Evolutionary conservation across 2,797 vertebrate genomes (phyloP).

Genomic region (Sebastes iracundus): DNA sequence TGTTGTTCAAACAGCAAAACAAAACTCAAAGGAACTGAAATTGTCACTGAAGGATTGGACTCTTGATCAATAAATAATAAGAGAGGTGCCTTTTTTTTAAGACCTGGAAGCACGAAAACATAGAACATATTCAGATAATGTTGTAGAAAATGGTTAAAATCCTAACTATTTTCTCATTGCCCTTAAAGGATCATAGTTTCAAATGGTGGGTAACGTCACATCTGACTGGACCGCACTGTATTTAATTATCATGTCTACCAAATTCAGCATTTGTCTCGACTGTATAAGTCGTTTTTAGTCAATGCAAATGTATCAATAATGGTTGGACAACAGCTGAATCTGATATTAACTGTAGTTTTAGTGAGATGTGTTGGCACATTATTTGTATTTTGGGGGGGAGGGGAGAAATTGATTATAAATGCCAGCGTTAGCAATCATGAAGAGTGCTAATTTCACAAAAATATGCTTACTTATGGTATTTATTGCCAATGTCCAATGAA

Average conservation of each 20-base stretch:
- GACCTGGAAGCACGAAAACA: slow-evolving; percentile 40
- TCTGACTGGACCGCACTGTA: neutral
- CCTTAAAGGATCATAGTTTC: neutral
- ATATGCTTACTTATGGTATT: neutral
- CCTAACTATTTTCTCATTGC: neutral
- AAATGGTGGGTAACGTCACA: neutral
- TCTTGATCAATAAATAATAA: slow-evolving; percentile 54
- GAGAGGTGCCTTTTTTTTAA: slow-evolving; percentile 14
- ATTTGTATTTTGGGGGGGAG: neutral
- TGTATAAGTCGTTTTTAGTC: neutral
- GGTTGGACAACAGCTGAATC: neutral
- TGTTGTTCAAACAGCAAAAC: neutral
- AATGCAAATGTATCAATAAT: slow-evolving; percentile 5
- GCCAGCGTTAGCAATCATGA: neutral
- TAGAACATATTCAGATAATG: slow-evolving; percentile 1
- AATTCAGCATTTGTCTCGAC: neutral
- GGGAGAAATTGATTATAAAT: neutral
- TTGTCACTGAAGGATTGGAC: slow-evolving; percentile 40
- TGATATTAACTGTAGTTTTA: slow-evolving; percentile 20
- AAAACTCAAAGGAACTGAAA: slow-evolving; percentile 19
- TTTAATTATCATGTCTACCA: neutral
- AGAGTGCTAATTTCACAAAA: neutral
- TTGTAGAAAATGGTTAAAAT: slow-evolving; percentile 12
- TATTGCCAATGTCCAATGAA: neutral
- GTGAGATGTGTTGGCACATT: slow-evolving; percentile 8